These are phyloP conservation scores for Phaethornis superciliosus DNA, from an alignment of 2,113 vertebrate genomes.

Conservation along the genomic window DNA sequence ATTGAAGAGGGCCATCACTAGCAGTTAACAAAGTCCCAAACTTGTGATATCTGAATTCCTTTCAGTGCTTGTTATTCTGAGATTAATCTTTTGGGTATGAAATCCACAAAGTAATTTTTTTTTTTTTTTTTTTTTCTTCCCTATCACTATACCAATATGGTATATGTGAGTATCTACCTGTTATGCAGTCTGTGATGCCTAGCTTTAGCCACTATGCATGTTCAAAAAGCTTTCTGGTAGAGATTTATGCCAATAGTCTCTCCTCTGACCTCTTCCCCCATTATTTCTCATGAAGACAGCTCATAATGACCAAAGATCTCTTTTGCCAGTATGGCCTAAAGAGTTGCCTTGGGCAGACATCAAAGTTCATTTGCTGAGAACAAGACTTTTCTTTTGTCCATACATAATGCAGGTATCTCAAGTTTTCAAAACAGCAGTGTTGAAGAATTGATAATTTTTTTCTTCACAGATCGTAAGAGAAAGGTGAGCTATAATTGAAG, in stretches of 20 bases:
- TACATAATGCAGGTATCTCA: not conserved
- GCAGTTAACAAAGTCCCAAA: not conserved
- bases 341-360: not conserved
- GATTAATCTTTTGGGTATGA: not conserved
- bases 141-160: not conserved
- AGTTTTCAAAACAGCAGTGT: not conserved
- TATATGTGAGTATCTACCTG: not conserved
- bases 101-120: not conserved
- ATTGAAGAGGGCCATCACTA: not conserved
- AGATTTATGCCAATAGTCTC: not conserved
- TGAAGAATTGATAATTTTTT: not conserved
- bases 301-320: not conserved
- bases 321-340: not conserved
- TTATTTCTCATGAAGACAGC: not conserved
- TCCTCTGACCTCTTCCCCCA: not conserved
- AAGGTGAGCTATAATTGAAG: not conserved
- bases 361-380: not conserved
- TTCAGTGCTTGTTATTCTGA: not conserved
- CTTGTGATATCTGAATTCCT: not conserved
- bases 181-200: not conserved
- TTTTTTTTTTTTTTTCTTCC: rapidly evolving
- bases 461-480: not conserved
- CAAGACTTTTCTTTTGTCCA: not conserved
- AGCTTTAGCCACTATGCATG: not conserved
- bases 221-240: not conserved